These are phyloP conservation scores for Anas capensis DNA, from an alignment of 2,797 vertebrate species.

Conservation along the genomic window DNA sequence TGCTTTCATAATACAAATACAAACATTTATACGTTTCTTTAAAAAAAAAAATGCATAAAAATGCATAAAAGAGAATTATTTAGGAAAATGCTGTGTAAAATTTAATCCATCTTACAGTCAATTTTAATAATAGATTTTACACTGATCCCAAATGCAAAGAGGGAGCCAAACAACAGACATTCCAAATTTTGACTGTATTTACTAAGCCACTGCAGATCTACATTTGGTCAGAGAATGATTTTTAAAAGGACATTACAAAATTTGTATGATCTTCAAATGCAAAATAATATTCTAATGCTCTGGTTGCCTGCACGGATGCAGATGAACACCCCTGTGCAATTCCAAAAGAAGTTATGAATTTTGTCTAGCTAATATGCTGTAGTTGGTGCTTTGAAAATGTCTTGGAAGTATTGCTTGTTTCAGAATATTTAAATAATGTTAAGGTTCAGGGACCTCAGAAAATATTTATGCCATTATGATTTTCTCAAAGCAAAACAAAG, in stretches of 20 bases:
- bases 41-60: neutral
- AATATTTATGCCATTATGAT: neutral
- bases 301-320: neutral
- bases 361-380: neutral
- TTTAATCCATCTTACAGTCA: neutral
- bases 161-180: neutral
- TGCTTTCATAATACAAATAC: neutral
- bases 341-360: accelerated
- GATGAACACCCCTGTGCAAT: neutral
- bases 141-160: neutral
- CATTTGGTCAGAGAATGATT: neutral
- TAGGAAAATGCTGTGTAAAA: neutral
- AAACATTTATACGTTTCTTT: neutral
- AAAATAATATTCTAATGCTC: neutral
- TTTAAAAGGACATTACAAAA: neutral
- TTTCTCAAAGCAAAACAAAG: neutral
- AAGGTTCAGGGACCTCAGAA: neutral
- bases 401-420: neutral
- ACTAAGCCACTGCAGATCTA: neutral
- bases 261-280: neutral
- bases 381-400: neutral
- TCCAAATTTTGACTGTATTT: neutral
- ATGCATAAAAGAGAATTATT: neutral
- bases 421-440: neutral
- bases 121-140: neutral